These are phyloP conservation scores for Deilephila porcellus DNA, from an alignment of 2,888 invertebrate genomes.

Conservation along the genomic window DNA sequence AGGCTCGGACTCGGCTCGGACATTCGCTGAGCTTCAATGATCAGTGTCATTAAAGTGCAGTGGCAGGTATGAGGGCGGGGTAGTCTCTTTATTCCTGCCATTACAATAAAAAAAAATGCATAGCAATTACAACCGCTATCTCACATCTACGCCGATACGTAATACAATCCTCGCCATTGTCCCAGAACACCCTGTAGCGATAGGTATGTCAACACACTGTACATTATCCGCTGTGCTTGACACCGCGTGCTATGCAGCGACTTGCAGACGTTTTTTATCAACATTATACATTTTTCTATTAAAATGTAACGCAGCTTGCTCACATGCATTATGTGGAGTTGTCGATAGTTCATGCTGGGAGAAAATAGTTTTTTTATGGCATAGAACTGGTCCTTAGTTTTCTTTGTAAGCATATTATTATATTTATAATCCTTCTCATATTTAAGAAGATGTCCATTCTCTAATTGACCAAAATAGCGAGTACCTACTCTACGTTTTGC, in stretches of 20 bases:
- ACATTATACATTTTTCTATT: constrained; percentile 6
- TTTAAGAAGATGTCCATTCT: too few relatives aligned
- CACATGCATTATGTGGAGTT: background rate
- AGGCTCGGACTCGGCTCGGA: too few relatives aligned
- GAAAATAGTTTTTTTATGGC: too few relatives aligned
- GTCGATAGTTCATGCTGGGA: background rate
- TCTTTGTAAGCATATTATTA: too few relatives aligned
- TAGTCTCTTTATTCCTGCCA: too few relatives aligned
- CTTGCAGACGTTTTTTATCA: background rate
- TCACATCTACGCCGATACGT: background rate
- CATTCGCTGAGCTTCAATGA: too few relatives aligned
- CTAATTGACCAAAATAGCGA: too few relatives aligned
- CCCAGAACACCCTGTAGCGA: constrained; percentile 25
- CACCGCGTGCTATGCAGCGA: constrained; percentile 34
- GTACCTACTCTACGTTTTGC: too few relatives aligned
- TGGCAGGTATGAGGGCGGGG: too few relatives aligned
- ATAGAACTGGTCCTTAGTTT: too few relatives aligned
- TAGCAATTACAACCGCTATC: background rate
- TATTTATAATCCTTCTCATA: too few relatives aligned
- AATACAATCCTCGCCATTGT: background rate
- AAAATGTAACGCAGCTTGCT: background rate
- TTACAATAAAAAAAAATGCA: background rate
- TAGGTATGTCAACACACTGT: constrained; percentile 35
- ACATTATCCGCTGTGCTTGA: constrained; percentile 36
- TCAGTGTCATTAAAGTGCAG: background rate